Evolutionary conservation across 1,140 invertebrate species (phyloP).

Genomic region (Anastrepha obliqua): DNA sequence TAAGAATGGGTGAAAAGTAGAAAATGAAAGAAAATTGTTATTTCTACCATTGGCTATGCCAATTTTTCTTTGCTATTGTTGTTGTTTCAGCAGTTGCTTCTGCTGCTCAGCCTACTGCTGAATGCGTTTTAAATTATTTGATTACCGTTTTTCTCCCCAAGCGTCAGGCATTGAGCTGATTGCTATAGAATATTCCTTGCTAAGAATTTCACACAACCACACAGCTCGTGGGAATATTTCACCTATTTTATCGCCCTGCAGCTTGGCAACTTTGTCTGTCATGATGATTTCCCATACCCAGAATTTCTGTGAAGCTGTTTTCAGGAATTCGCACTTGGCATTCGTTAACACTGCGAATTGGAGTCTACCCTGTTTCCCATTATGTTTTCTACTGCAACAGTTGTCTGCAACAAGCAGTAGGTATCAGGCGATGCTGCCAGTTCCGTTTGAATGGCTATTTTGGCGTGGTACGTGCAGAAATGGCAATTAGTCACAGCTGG

Average conservation of each 20-base stretch:
- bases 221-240: too few relatives aligned
- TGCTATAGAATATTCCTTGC: background rate
- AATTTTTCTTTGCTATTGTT: constrained; percentile 48
- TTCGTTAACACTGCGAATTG: background rate
- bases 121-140: constrained; percentile 64
- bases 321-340: background rate
- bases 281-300: background rate
- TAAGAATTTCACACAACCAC: background rate
- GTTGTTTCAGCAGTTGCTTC: background rate
- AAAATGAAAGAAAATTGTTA: constrained; percentile 55
- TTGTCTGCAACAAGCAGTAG: background rate
- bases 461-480: background rate
- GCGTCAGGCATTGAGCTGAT: background rate
- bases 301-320: background rate
- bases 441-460: background rate
- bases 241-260: background rate
- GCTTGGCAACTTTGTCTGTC: background rate
- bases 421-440: background rate
- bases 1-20: background rate
- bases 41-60: background rate
- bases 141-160: background rate
- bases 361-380: background rate
- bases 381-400: background rate
- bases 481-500: background rate
- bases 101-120: constrained; percentile 55